Evolutionary conservation across 2,797 vertebrate species (phyloP).

Genomic region (Alcedo quadribrachys): DNA sequence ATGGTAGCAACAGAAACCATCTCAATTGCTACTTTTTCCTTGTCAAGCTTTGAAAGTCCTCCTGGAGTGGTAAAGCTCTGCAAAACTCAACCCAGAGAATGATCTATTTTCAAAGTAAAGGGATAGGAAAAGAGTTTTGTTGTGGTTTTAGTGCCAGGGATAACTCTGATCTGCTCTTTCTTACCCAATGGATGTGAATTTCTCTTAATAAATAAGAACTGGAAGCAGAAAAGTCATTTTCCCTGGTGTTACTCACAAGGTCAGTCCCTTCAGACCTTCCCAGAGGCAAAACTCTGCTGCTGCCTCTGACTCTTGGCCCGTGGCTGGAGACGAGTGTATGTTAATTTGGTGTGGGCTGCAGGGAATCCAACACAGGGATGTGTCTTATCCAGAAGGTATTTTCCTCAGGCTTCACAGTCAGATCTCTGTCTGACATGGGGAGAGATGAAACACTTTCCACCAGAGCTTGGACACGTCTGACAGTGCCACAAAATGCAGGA

Average conservation of each 20-base stretch:
- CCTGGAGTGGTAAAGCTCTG: neutral
- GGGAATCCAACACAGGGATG: fast-evolving
- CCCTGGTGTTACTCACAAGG: neutral
- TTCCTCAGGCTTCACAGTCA: neutral
- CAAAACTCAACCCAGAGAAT: neutral
- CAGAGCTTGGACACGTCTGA: neutral
- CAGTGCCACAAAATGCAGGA: neutral
- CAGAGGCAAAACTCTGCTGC: too few species aligned
- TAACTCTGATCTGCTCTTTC: neutral
- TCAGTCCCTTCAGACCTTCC: neutral
- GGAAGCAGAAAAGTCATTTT: neutral
- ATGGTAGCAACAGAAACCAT: neutral
- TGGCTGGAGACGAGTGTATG: fast-evolving
- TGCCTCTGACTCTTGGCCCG: neutral
- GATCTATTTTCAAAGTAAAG: neutral
- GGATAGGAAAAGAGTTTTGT: neutral
- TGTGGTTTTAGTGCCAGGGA: neutral
- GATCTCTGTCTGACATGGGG: neutral
- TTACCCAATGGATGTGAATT: neutral
- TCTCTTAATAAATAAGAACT: neutral
- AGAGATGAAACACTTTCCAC: neutral
- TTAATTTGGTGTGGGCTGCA: neutral
- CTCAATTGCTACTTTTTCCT: neutral
- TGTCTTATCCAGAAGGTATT: neutral
- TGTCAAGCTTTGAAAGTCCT: neutral